Base-by-base conservation (phyloP, 2,113 vertebrate species). In the Lanius collurio region DNA sequence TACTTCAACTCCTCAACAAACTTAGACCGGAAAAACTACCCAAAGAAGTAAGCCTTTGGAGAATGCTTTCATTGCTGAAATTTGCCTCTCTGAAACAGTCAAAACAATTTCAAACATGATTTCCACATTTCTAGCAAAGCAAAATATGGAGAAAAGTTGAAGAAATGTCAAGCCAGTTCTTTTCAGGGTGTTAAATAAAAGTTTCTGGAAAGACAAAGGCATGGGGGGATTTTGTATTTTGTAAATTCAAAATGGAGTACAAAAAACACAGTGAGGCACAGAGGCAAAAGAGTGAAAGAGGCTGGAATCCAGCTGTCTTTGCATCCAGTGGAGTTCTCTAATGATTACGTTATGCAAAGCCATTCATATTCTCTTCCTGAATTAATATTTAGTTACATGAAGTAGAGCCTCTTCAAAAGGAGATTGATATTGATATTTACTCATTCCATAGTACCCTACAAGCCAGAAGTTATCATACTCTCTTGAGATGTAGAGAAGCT, bases 311-410 rank as follows among this genome's bases (percentile, higher is more conserved):
- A 57, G 5, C 31, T 52, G 56, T 75, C 24, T 42, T 73, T 92
- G 59, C 56, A 41, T n/a, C 17, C 50, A 68, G 17, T 42, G 62
- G 71, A 57, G 46, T 46, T 65, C 71, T 80, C 28, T 44, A 33
- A 65, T 3, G 4, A 37, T 80, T 91, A 50, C 2, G 0, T 42
- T 52, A 35, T 80, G 20, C 11, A 49, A 62, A 81, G 59, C 33
- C 53, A 62, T 69, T 90, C 53, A 76, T 78, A 89, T 55, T 79
- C 28, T 90, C 67, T 83, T 86, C 46, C 42, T 88, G 33, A 95
- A 65, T 92, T 90, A 76, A 90, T 85, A 77, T 77, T 93, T 92
- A 64, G 50, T 74, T 94, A 80, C 88, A 70, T 47, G n/a, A 92
- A 85, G 57, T 53, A 69, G n/a, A 74, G 7, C 20, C 33, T 42